phyloP scores from a whole-genome alignment of 1,140 invertebrate genomes.

The Akabosia matsudoensis region DNA sequence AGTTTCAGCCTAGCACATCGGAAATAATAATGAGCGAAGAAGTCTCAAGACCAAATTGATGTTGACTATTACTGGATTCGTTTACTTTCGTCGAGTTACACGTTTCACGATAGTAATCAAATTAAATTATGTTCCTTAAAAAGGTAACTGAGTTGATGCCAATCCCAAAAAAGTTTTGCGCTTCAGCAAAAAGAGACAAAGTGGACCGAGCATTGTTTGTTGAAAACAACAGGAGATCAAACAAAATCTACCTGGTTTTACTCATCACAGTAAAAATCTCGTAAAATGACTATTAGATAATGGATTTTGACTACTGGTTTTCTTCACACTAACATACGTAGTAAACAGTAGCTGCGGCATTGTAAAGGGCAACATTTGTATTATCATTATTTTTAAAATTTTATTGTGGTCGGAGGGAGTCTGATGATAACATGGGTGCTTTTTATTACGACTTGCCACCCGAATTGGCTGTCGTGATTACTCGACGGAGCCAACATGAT shows the following conservation, averaged over 20 bases:
- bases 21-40: no score
- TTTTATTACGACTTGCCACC: background rate
- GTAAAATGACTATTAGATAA: conserved; percentile 38
- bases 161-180: no score
- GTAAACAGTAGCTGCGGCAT: conserved; percentile 2
- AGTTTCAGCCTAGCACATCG: no score
- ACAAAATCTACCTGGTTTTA: background rate
- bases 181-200: no score
- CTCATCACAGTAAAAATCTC: conserved; percentile 19
- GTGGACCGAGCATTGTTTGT: no score
- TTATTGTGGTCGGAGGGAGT: conserved; percentile 9
- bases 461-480: no score
- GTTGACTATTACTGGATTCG: background rate
- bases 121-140: no score
- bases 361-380: no score
- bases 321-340: background rate
- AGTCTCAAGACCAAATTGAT: no score
- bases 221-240: conserved; percentile 18
- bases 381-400: conserved; percentile 29
- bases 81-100: background rate
- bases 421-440: conserved; percentile 14
- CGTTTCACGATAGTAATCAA: conserved; percentile 18
- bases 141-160: no score
- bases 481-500: background rate
- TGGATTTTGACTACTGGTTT: conserved; percentile 45